phyloP scores from a whole-genome alignment of 2,113 vertebrate species.

The Spea bombifrons region DNA sequence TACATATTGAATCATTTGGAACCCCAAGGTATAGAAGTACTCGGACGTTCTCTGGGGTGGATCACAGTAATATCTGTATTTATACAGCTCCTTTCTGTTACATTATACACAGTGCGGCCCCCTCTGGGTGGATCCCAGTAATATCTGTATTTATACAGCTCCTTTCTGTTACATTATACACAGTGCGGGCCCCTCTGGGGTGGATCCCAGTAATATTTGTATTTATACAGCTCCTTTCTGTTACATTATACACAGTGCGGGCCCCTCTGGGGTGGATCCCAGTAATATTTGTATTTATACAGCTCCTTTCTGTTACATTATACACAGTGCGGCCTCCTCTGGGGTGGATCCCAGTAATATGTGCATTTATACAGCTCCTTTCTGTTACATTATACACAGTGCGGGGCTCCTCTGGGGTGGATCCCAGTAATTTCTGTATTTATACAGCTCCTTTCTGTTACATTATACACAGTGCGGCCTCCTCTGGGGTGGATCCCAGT shows the following conservation, averaged over 20 bases:
- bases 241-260: not conserved
- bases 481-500: constrained; percentile 2
- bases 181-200: not conserved
- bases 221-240: not conserved
- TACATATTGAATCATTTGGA: too few species aligned
- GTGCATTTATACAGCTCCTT: constrained; percentile 1
- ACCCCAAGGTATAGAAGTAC: too few species aligned
- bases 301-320: constrained; percentile 12
- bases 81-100: not conserved
- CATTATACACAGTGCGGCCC: too few species aligned
- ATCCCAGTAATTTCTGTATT: not conserved
- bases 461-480: not conserved
- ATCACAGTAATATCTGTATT: not conserved
- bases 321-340: not conserved
- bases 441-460: not conserved
- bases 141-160: constrained; percentile 2
- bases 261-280: not conserved
- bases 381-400: not conserved
- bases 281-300: constrained; percentile 9
- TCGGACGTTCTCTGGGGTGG: too few species aligned
- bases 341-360: not conserved
- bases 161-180: not conserved
- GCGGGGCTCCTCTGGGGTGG: not conserved
- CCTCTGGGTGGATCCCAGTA: not conserved
- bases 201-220: not conserved